These are phyloP conservation scores for Aradophagus sp. DNA, from an alignment of 1,140 invertebrate genomes.

Conservation along the genomic window DNA sequence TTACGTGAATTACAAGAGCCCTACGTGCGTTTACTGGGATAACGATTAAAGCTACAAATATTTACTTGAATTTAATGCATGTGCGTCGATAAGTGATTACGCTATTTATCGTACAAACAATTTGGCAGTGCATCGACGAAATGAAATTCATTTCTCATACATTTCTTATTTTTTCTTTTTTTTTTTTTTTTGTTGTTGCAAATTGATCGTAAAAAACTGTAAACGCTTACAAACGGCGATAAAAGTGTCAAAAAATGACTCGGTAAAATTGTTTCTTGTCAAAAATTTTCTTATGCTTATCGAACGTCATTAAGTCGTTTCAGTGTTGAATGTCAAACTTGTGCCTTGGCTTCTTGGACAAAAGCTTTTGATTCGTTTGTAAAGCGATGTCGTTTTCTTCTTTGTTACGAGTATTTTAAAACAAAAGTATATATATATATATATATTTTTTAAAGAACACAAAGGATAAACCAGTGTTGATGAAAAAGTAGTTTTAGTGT, in stretches of 20 bases:
- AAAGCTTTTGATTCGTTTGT: no score
- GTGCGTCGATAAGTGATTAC: conserved; percentile 67
- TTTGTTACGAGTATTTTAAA: no score
- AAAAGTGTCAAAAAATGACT: conserved; percentile 13
- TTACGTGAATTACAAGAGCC: conserved; percentile 69
- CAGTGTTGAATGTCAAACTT: conserved; percentile 36
- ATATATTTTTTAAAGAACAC: no score
- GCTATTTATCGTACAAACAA: conserved; percentile 61
- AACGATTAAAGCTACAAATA: conserved; percentile 74
- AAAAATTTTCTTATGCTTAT: conserved; percentile 9
- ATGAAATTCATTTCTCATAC: conserved; percentile 10
- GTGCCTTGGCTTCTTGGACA: conserved; percentile 2
- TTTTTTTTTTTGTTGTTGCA: not conserved
- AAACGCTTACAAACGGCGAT: conserved; percentile 19
- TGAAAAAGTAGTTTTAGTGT: no score
- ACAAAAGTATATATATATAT: no score
- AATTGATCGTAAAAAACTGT: conserved; percentile 8
- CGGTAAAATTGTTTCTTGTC: not conserved
- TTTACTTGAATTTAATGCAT: conserved; percentile 71
- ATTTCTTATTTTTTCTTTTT: conserved; percentile 15
- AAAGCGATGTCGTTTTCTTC: no score
- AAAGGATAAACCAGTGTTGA: no score
- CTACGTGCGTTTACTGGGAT: conserved; percentile 72
- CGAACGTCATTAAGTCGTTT: conserved; percentile 12
- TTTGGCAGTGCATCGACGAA: conserved; percentile 60